Percentiles rank a stretch among this genome's conserved stretches.
phyloP scores from a whole-genome alignment of 1,140 invertebrate genomes.

The Condylostylus longicornis region DNA sequence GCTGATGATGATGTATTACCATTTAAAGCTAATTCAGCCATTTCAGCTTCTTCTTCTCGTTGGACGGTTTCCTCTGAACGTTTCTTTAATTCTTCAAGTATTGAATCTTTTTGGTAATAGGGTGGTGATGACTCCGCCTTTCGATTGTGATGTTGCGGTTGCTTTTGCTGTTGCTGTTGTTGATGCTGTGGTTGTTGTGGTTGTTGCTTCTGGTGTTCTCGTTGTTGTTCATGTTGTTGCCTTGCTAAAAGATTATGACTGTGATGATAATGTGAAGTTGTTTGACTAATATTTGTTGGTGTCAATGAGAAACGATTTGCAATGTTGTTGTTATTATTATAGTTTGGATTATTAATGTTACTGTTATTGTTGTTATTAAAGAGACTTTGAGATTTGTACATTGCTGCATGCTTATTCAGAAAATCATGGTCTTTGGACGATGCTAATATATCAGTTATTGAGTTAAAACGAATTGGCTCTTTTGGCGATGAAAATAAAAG shows the following conservation, averaged over 20 bases:
- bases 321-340: constrained; percentile 7
- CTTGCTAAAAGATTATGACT: too few relatives aligned
- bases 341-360: too few relatives aligned
- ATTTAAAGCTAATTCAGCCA: neutral
- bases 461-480: constrained; percentile 16
- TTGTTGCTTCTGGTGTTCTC: neutral
- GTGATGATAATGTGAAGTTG: too few relatives aligned
- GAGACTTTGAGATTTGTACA: neutral
- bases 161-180: constrained; percentile 16
- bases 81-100: constrained; percentile 10
- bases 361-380: constrained; percentile 14
- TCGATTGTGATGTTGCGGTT: constrained; percentile 11
- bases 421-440: constrained; percentile 13
- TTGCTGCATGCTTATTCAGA: constrained; percentile 10
- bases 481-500: constrained; percentile 23
- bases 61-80: constrained; percentile 7
- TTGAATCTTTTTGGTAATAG: constrained; percentile 7
- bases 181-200: constrained; percentile 13
- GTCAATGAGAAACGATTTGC: constrained; percentile 10
- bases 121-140: constrained; percentile 18
- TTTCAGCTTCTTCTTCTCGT: constrained; percentile 4
- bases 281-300: constrained; percentile 7
- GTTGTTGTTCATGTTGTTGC: constrained; percentile 6
- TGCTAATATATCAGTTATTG: constrained; percentile 5
- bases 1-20: constrained; percentile 14